Evolutionary conservation across 2,797 vertebrate genomes (phyloP), one percentile per base, ranked within the genome.

Genomic region (Melanotaenia maccullochi): DNA sequence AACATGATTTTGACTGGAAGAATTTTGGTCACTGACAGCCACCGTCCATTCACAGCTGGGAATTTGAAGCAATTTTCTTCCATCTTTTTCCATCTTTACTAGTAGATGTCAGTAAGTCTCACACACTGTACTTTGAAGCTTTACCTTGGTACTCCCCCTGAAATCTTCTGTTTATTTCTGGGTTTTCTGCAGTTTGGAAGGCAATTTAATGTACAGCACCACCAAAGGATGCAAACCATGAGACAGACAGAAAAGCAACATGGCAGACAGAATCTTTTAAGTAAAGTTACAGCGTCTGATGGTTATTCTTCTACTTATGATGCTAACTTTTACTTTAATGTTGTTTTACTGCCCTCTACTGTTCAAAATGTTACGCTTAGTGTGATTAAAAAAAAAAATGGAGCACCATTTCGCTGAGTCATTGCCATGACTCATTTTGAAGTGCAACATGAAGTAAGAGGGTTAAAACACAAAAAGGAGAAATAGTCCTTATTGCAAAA

Each of bases 261-360:
- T n/a, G 6, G 18, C 9, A 22, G 38, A 56, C 30, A 55, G 36
- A 56, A 60, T 66, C 47, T 52, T 22, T 22, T 49, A 9, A 56
- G 63, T 52, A 61, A 51, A 6, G 1, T 20, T 2, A 25, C 4
- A 8, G 2, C 4, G 2, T 42, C 13, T 51, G 38, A 32, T n/a
- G 2, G 2, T 64, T 55, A 51, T 44, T 72, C 0, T 71, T 38
- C 58, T 35, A 16, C 36, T 40, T n/a, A 61, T 58, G 11, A 61
- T 16, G 12, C 1, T 61, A 24, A 24, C 1, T 1, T 49, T 35
- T 0, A 25, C 1, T 51, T 54, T 35, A 52, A 47, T 36, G 18
- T 59, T 55, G 6, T 52, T 54, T 71, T 57, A 52, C 55, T 78
- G 69, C 68, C 66, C 75, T 70, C 49, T 72, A 24, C 54, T 66